Evolutionary conservation across 1,140 invertebrate species (phyloP).

Genomic region (Megalopta genalis): DNA sequence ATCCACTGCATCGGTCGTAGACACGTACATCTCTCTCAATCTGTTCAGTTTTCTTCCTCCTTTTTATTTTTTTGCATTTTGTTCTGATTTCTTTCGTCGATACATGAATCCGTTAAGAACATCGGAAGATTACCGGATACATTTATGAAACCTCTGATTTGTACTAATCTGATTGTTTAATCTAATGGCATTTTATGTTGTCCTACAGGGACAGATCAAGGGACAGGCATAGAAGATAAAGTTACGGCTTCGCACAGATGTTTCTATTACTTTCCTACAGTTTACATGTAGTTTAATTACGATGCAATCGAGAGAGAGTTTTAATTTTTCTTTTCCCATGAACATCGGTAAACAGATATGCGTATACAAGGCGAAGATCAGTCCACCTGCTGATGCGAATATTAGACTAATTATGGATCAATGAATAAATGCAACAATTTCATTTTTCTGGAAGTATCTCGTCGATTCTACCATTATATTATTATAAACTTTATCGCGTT

Average conservation of each 20-base stretch:
- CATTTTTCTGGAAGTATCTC: constrained; percentile 7
- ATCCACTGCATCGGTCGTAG: constrained; percentile 52
- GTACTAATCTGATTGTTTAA: constrained; percentile 29
- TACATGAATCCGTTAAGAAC: not conserved
- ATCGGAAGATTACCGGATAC: constrained; percentile 23
- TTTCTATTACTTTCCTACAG: constrained; percentile 64
- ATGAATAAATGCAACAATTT: constrained; percentile 4
- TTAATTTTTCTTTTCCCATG: constrained; percentile 10
- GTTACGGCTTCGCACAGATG: constrained; percentile 63
- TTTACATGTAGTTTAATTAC: constrained; percentile 43
- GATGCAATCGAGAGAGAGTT: constrained; percentile 25
- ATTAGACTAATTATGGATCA: constrained; percentile 14
- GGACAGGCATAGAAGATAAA: constrained; percentile 77
- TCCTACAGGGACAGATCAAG: constrained; percentile 76
- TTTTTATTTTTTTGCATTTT: constrained; percentile 46
- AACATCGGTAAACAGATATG: not conserved
- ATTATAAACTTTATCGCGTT: constrained; percentile 12
- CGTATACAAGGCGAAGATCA: not conserved
- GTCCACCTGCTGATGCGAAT: not conserved
- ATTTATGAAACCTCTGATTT: not conserved
- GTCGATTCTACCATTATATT: not conserved
- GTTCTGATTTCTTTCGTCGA: not conserved
- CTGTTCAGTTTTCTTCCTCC: constrained; percentile 23
- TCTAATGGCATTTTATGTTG: constrained; percentile 67
- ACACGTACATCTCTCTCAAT: constrained; percentile 28